Conservation (phyloP, 2,888 invertebrate genomes). For the Ophion slaviceki region DNA sequence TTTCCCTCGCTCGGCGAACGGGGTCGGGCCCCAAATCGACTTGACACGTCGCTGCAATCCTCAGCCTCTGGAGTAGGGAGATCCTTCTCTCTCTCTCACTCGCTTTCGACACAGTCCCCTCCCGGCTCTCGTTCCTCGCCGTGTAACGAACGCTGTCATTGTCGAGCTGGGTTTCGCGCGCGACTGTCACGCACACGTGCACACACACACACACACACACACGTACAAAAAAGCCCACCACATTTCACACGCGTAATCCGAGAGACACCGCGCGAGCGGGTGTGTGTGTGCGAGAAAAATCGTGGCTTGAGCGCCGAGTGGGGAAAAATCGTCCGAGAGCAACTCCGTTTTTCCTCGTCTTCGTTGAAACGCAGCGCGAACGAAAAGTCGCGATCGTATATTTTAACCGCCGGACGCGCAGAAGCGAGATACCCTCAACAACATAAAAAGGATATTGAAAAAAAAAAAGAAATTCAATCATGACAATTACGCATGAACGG, state of each 20-base stretch:
- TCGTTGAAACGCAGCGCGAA: conserved; percentile 37
- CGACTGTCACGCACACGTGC: conserved; percentile 33
- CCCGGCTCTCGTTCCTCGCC: conserved; percentile 16
- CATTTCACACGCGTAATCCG: no score
- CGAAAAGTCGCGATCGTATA: conserved; percentile 39
- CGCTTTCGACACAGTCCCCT: conserved; percentile 14
- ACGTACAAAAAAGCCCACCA: not conserved
- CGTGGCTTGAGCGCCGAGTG: not conserved
- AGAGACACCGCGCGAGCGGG: not conserved
- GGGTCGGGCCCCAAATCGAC: conserved; percentile 19
- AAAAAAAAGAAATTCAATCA: not conserved
- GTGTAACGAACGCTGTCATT: conserved; percentile 62
- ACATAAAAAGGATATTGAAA: not conserved
- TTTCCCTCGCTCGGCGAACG: not conserved
- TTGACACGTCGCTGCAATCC: conserved; percentile 58
- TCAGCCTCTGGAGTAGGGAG: conserved; percentile 34
- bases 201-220: not conserved
- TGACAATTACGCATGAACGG: conserved; percentile 1
- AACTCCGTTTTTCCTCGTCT: conserved; percentile 39
- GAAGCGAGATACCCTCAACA: not conserved
- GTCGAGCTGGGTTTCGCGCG: conserved; percentile 64
- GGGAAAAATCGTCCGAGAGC: conserved; percentile 18
- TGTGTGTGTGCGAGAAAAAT: not conserved
- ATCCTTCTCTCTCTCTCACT: conserved; percentile 21
- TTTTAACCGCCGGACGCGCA: conserved; percentile 23